Base-by-base conservation (phyloP, 1,140 invertebrate genomes). In the Ladona fulva region DNA sequence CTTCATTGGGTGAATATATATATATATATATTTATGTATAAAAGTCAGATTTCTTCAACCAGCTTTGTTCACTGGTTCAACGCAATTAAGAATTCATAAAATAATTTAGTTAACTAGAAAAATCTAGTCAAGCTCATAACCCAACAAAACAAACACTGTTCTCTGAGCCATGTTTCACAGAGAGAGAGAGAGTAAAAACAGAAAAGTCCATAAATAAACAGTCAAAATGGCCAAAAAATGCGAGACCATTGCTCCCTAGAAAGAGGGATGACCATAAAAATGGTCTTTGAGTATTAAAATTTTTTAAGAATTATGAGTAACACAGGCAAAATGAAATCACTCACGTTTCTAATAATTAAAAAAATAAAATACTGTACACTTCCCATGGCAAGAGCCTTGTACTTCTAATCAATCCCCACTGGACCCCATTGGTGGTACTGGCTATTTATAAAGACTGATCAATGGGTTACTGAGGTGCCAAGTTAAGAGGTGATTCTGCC, bases 291-390 rank as follows among this genome's bases (percentile, higher is more conserved):
- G 52, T 66, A 66, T 66, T 66, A 66, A 3, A 66, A 52, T 52
- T 52, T 37, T 19, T 22, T 66, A 66, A 19, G 52, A 12, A 66
- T 66, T 66, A 12, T 66, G 52, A 66, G 52, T 66, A 66, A 66
- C 12, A 66, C 52, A 66, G 52, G 12, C 12, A 66, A 66, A 66
- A 66, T 66, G 52, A 66, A 66, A 66, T 66, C 12, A 66, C 52
- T 66, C 52, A 66, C 29, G 14, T 12, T 6, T 19, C 12, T 66
- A 66, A 66, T 5, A 6, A 66, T 66, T 52, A 52, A 66, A 66
- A 66, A 66, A 66, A 66, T 66, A 66, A 66, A 66, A 66, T 66
- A 66, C 52, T 66, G 52, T 66, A 66, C 52, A 66, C 52, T 66
- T 22, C 12, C 52, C 14, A 66, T 66, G 52, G 52, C 52, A 66